Conservation (phyloP, 2,888 invertebrate genomes). For the Tholera decimalis region DNA sequence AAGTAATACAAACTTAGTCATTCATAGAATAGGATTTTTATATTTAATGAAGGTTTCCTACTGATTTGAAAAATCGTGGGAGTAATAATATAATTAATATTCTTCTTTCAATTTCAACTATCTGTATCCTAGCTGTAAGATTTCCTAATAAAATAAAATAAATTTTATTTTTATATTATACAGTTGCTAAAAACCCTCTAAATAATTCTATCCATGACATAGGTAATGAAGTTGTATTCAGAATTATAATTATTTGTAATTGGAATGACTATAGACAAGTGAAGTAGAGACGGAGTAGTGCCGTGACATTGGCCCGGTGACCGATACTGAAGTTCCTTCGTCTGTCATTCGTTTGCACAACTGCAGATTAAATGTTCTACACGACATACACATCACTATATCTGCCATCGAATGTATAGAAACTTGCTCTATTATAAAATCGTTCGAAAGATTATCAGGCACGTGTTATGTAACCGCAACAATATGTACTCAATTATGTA, state of each 20-base stretch:
- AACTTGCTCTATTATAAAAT: slow-evolving; percentile 24
- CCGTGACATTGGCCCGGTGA: slow-evolving; percentile 84
- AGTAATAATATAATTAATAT: no score
- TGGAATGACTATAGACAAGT: slow-evolving; percentile 7
- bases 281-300: slow-evolving; percentile 37
- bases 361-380: slow-evolving; percentile 62
- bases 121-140: no score
- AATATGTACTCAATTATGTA: slow-evolving; percentile 50
- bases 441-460: slow-evolving; percentile 48
- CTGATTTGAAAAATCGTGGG: slow-evolving; percentile 18
- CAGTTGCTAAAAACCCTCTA: no score
- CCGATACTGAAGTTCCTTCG: slow-evolving; percentile 73
- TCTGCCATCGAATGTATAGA: slow-evolving; percentile 29
- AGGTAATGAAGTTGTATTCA: no score
- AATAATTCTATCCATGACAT: no score
- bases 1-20: not conserved
- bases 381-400: slow-evolving; percentile 37
- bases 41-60: not conserved
- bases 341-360: slow-evolving; percentile 75
- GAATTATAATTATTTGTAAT: not conserved
- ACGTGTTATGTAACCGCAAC: slow-evolving; percentile 53
- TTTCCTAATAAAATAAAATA: no score
- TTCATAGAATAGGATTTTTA: slow-evolving; percentile 11
- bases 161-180: no score
- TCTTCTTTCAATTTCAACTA: no score